Percentiles rank a stretch among this genome's conserved stretches.
Conservation (phyloP, 2,888 invertebrate species). For the Protophormia terraenovae region DNA sequence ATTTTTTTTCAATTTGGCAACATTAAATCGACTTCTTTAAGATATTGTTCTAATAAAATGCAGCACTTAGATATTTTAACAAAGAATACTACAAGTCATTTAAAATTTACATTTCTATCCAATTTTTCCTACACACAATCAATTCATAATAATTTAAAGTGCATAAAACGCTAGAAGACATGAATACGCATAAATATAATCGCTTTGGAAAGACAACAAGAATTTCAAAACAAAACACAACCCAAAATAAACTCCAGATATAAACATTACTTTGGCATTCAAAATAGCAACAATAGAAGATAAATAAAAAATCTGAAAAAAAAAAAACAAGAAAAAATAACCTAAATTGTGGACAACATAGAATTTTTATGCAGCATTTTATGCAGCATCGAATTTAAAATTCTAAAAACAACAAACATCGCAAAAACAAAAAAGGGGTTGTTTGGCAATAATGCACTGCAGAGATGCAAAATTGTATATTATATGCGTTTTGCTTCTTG, state of each 20-base stretch:
- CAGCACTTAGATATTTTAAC: background rate
- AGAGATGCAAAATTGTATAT: conserved; percentile 71
- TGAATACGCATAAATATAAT: conserved; percentile 68
- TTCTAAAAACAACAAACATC: conserved; percentile 28
- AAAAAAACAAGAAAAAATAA: background rate
- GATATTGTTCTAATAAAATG: no score
- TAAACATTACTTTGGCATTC: conserved; percentile 38
- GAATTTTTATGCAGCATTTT: conserved; percentile 3
- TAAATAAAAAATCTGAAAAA: conserved; percentile 25
- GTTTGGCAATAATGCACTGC: conserved; percentile 41
- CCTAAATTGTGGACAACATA: conserved; percentile 35
- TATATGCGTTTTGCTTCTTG: conserved; percentile 74
- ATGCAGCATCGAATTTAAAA: conserved; percentile 20
- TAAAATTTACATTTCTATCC: conserved; percentile 25
- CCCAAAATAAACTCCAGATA: background rate
- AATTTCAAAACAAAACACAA: conserved; percentile 50
- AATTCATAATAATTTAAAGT: conserved; percentile 63
- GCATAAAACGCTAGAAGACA: conserved; percentile 60
- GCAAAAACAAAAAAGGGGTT: conserved; percentile 43
- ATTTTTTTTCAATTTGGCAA: no score
- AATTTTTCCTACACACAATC: conserved; percentile 15
- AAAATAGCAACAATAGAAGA: conserved; percentile 41
- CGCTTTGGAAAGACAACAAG: conserved; percentile 60
- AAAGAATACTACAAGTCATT: background rate
- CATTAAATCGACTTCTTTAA: no score